Evolutionary conservation across 2,113 vertebrate genomes (phyloP).

Genomic region (Chloebia gouldiae): DNA sequence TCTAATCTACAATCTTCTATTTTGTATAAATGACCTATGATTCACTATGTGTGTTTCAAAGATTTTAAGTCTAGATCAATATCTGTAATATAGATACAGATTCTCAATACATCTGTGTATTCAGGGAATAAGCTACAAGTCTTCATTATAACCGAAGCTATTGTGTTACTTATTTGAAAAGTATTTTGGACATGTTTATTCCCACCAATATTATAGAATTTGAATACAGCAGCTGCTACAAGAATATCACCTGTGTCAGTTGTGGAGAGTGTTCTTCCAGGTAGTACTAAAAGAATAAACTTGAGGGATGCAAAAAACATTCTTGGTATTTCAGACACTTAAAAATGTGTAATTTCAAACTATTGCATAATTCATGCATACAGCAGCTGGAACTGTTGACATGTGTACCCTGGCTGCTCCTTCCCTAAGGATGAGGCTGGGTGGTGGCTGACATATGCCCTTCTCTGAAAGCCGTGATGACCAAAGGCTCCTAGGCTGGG

Average conservation of each 20-base stretch:
- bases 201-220: not conserved
- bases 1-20: not conserved
- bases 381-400: not conserved
- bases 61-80: not conserved
- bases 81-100: not conserved
- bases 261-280: not conserved
- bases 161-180: not conserved
- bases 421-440: not conserved
- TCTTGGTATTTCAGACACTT: not conserved
- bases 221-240: not conserved
- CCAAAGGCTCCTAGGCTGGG: not conserved
- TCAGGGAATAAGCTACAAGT: not conserved
- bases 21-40: not conserved
- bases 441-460: not conserved
- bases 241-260: not conserved
- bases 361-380: not conserved
- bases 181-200: not conserved
- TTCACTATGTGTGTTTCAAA: not conserved
- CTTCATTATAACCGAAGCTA: not conserved
- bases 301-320: not conserved
- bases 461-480: not conserved
- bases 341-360: not conserved
- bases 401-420: not conserved
- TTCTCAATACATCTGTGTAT: not conserved
- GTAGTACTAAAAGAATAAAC: not conserved